Evolutionary conservation across 2,888 invertebrate species (phyloP).

Genomic region (Steromphala cineraria): DNA sequence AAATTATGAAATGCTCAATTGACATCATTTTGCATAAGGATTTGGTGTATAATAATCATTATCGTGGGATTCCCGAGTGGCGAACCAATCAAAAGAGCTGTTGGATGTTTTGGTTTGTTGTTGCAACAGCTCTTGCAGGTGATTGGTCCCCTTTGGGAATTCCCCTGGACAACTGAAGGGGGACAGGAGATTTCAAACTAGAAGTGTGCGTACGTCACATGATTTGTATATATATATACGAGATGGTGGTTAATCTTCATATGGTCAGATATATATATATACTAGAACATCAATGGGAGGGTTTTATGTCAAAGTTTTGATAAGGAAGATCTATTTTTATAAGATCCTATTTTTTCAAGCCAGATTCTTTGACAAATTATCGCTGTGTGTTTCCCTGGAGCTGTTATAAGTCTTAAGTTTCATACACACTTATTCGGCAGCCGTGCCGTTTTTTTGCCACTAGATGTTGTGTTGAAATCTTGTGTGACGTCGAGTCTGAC

Average conservation of each 20-base stretch:
- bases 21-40: constrained; percentile 17
- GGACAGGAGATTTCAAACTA: background rate
- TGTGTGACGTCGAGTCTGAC: background rate
- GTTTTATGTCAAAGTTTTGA: constrained; percentile 28
- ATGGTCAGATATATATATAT: constrained; percentile 23
- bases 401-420: constrained; percentile 4
- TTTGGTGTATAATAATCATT: constrained; percentile 17
- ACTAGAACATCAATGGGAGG: background rate
- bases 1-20: constrained; percentile 20
- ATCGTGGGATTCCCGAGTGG: background rate
- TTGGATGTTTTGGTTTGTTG: constrained; percentile 18
- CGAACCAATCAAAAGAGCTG: constrained; percentile 7
- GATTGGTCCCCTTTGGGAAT: constrained; percentile 2
- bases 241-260: constrained; percentile 10
- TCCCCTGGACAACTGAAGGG: constrained; percentile 20
- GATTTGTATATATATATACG: constrained; percentile 23
- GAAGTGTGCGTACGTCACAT: background rate
- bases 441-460: constrained; percentile 8
- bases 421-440: constrained; percentile 7
- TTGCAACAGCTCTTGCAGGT: constrained; percentile 14
- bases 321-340: constrained; percentile 30
- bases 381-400: background rate
- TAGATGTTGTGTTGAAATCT: constrained; percentile 20
- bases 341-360: constrained; percentile 31
- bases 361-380: constrained; percentile 23